Evolutionary conservation across 2,113 vertebrate genomes (phyloP).

Genomic region (Boulengerochromis microlepis): DNA sequence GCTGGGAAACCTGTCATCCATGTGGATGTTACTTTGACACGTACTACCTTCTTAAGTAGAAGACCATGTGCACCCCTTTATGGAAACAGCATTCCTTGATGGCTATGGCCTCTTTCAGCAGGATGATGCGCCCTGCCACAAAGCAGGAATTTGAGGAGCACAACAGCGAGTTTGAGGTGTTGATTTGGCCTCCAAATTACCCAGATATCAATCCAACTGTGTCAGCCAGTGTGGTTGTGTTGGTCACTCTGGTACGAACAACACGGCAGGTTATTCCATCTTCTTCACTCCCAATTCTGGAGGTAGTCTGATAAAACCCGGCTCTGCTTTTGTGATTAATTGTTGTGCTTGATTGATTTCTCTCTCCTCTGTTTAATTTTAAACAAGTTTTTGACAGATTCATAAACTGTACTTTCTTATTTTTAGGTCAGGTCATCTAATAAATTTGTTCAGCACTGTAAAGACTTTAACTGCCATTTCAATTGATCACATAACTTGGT

Average conservation of each 20-base stretch:
- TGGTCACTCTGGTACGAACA: neutral
- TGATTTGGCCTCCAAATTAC: neutral
- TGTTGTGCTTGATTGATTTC: neutral
- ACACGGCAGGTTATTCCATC: neutral
- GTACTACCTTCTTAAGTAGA: neutral
- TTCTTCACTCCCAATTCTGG: neutral
- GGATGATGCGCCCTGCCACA: fast-evolving
- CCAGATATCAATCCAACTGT: neutral
- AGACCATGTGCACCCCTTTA: neutral
- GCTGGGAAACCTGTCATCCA: neutral
- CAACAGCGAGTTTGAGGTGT: neutral
- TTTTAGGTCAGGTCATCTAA: neutral
- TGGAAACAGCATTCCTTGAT: neutral
- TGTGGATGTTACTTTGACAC: neutral
- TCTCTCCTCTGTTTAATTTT: neutral
- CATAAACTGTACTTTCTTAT: neutral
- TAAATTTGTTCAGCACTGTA: neutral
- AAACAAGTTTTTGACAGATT: neutral
- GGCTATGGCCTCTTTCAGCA: neutral
- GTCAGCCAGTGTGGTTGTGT: neutral
- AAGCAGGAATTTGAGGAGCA: neutral
- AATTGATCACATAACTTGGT: neutral
- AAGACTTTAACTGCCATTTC: neutral
- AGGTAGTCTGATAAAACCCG: neutral
- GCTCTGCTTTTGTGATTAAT: neutral